These are phyloP conservation scores for Drosophila setifemur DNA, from an alignment of 1,140 invertebrate genomes.

Conservation along the genomic window DNA sequence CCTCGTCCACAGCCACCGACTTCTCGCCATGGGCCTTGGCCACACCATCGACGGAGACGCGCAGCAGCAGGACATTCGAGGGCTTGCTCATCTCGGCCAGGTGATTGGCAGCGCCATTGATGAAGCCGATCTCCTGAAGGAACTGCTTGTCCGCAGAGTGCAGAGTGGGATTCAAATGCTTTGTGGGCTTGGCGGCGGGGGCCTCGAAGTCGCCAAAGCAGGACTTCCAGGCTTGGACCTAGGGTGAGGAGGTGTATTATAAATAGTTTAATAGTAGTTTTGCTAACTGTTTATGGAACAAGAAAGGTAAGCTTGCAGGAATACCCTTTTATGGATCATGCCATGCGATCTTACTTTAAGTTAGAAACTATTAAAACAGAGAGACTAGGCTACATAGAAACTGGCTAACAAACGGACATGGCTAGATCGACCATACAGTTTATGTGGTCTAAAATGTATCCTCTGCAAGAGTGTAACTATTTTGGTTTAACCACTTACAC, in stretches of 20 bases:
- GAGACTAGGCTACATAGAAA: no score
- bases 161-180: conserved; percentile 84
- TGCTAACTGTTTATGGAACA: no score
- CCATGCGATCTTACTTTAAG: no score
- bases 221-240: conserved; percentile 80
- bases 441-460: no score
- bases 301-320: no score
- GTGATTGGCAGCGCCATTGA: conserved; percentile 86
- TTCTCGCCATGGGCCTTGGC: conserved; percentile 85
- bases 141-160: conserved; percentile 87
- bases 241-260: conserved; percentile 46
- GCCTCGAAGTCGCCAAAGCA: conserved; percentile 84
- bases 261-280: no score
- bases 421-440: no score
- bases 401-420: no score
- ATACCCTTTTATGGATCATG: no score
- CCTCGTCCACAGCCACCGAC: conserved; percentile 87
- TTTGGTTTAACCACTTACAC: conserved; percentile 82
- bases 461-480: no score
- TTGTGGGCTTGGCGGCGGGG: conserved; percentile 78
- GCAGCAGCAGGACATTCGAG: conserved; percentile 59
- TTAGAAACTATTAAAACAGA: no score
- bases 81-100: conserved; percentile 61
- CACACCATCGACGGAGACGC: conserved; percentile 64
- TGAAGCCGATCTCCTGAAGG: conserved; percentile 85